Base-by-base conservation (phyloP, 1,140 invertebrate species). In the Lordiphosa stackelbergi region DNA sequence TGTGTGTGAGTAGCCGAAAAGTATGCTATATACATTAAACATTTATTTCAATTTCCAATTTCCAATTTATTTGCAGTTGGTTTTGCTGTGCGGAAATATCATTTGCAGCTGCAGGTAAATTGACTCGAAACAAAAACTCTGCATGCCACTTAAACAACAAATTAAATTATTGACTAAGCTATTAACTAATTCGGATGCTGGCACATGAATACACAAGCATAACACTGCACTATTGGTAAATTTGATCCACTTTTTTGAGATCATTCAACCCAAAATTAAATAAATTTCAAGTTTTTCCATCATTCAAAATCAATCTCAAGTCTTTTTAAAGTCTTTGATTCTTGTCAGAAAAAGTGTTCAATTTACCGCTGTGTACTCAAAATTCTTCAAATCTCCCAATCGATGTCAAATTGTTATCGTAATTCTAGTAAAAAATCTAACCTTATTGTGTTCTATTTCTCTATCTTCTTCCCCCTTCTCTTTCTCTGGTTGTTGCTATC, bases 401-500 rank as follows among this genome's bases (percentile, higher is more conserved):
- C 60, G 47, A 61, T 59, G 37, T 45, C 41, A 38, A 51, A 53
- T 34, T 54, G 28, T 64, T 31, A 42, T 28, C 47, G 35, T 46
- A 22, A 35, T 37, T 49, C 19, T 45, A 16, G 43, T 13, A 6
- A 28, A 31, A 31, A 31, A 31, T 60, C 10, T 47, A 13, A 28
- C 19, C 10, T 11, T 53, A 7, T 63, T 19, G 28, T 31, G 28
- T 5, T 48, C 47, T 54, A 19, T 54, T 19, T 52, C 28, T 65
- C 37, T 47, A 3, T 38, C 7, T 37, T 37, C 42, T 8, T 55
- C 36, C 55, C 16, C 42, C 31, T 52, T 16, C 34, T 58, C 38
- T 61, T 36, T 68, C 40, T 66, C 59, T 73, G 53, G 52, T 54
- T 78, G 60, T 57, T 31, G 28, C 52, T 55, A 57, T 59, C 46